Conservation (phyloP, 2,888 invertebrate genomes). For the Eurytoma californica region DNA sequence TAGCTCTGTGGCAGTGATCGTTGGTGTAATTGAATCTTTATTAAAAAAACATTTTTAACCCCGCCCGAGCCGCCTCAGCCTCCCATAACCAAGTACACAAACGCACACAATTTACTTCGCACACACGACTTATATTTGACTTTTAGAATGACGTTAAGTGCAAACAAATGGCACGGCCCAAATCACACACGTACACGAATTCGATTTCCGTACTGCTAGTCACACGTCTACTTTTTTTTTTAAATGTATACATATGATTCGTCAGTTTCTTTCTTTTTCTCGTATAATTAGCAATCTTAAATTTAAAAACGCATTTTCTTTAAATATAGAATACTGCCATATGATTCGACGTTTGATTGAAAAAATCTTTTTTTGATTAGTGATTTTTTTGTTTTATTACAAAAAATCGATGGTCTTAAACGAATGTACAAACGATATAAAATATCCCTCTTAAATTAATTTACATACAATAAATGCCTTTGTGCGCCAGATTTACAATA, state of each 20-base stretch:
- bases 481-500: slow-evolving; percentile 20
- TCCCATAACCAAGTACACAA: slow-evolving; percentile 46
- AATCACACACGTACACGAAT: slow-evolving; percentile 41
- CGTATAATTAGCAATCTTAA: slow-evolving; percentile 41
- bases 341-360: slow-evolving; percentile 33
- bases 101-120: slow-evolving; percentile 36
- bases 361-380: slow-evolving; percentile 24
- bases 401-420: slow-evolving; percentile 11
- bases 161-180: slow-evolving; percentile 50
- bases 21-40: background rate
- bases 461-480: background rate
- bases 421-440: background rate
- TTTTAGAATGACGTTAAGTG: slow-evolving; percentile 52
- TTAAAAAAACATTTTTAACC: background rate
- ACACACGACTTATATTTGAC: slow-evolving; percentile 40
- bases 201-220: slow-evolving; percentile 28
- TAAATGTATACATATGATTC: slow-evolving; percentile 38
- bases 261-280: slow-evolving; percentile 12
- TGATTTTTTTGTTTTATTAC: slow-evolving; percentile 28
- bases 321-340: slow-evolving; percentile 45
- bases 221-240: slow-evolving; percentile 24
- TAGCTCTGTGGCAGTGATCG: background rate
- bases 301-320: slow-evolving; percentile 17
- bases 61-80: background rate
- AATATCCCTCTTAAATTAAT: slow-evolving; percentile 11